phyloP scores from a whole-genome alignment of 1,140 invertebrate species.

The Limonius californicus region DNA sequence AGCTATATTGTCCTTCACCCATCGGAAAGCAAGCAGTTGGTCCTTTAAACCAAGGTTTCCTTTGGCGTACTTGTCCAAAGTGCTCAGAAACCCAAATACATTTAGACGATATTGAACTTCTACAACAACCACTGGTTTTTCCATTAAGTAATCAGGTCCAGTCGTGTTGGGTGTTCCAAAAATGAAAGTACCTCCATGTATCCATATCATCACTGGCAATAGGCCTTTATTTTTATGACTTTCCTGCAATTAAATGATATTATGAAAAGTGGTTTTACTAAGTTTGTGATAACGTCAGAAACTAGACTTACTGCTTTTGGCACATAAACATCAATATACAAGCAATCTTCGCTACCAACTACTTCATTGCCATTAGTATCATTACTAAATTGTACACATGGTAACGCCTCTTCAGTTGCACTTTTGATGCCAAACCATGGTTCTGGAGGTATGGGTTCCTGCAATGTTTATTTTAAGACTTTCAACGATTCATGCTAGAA shows the following conservation, averaged over 20 bases:
- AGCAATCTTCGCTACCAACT: not conserved
- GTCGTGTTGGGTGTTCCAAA: not conserved
- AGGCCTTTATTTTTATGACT: no score
- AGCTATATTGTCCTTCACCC: not conserved
- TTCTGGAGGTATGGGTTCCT: not conserved
- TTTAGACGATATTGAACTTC: not conserved
- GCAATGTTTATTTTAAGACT: no score
- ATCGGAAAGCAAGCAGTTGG: not conserved
- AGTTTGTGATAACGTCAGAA: no score
- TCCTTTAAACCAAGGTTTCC: not conserved
- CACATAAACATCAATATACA: not conserved
- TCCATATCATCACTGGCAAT: not conserved
- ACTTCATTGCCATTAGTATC: not conserved
- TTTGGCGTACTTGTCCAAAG: not conserved
- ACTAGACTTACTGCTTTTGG: not conserved
- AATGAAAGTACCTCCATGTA: not conserved
- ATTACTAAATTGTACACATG: not conserved
- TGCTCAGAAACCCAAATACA: conserved; percentile 2
- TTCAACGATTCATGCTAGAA: no score
- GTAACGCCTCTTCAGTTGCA: not conserved
- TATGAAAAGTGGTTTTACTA: no score
- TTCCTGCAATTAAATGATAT: no score
- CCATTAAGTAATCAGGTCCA: conserved; percentile 1
- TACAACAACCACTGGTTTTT: not conserved
- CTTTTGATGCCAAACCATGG: not conserved